Evolutionary conservation across 2,888 invertebrate species (phyloP), one percentile per base, ranked within the genome.

Genomic region (Idaea aversata): DNA sequence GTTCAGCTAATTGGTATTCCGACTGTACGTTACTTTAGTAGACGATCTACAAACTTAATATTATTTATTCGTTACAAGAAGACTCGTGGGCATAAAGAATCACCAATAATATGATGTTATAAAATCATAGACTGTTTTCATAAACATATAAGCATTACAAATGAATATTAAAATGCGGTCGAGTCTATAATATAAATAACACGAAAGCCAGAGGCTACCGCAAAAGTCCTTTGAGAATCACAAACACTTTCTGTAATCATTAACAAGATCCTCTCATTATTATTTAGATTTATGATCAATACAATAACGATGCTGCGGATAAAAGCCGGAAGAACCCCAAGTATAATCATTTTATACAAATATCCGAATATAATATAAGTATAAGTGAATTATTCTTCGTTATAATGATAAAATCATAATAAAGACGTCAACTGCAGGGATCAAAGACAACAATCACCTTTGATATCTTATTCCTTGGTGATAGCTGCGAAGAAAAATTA

Each of bases 371-470:
- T 10, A 47, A 47, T 47, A 7, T 47, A 47, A 47, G 25, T 47
- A 47, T 47, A 47, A 47, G 47, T 4, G 47, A 47, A 47, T 7
- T 47, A 47, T 47, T 47, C 13, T 13, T 47, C 47, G 47, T 10
- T 13, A 13, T 47, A 47, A 47, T 47, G 7, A 47, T 47, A 47
- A 72, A 77, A 76, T 78, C 76, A 73, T 70, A 72, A 72, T 71
- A 74, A 72, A 72, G 68, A 70, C 72, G 71, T 70, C 72, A 76
- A 72, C 75, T 81, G 74, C 74, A 75, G 70, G 73, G 76, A 79
- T 81, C 80, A 81, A 81, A 81, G 72, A 72, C 68, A 67, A 74
- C 73, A 72, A 71, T 69, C 65, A 69, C 66, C 75, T 79, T 76
- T 75, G 77, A 77, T 74, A 74, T 70, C 66, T 47, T 47, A 47